phyloP scores from a whole-genome alignment of 2,797 vertebrate genomes.

The Ciconia nigra region DNA sequence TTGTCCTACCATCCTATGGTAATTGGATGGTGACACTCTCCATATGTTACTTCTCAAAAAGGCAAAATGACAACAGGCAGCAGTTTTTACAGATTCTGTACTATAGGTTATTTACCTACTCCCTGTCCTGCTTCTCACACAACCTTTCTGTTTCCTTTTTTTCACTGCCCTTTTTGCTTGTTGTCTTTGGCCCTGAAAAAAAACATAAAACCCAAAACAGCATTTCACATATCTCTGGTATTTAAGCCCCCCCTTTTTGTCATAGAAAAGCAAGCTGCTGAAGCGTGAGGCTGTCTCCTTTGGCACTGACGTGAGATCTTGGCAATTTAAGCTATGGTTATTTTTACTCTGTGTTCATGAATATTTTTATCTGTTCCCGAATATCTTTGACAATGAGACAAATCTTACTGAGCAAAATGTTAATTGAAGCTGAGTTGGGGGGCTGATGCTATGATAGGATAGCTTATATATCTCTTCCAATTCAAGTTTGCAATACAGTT shows the following conservation, averaged over 20 bases:
- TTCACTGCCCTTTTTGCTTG: not conserved
- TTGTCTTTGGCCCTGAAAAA: not conserved
- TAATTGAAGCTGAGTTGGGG: not conserved
- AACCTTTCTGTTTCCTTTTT: not conserved
- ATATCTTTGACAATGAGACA: not conserved
- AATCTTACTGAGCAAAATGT: not conserved
- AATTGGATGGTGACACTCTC: not conserved
- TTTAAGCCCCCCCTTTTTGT: not conserved
- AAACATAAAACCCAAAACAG: not conserved
- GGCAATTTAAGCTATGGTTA: not conserved
- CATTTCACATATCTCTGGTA: not conserved
- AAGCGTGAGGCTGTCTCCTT: not conserved
- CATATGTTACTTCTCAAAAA: not conserved
- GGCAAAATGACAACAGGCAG: not conserved
- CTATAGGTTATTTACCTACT: not conserved
- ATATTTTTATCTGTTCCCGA: not conserved
- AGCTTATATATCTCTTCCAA: not conserved
- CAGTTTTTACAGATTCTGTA: not conserved
- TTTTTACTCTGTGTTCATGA: not conserved
- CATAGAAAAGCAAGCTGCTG: not conserved
- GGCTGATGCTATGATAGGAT: not conserved
- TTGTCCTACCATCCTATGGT: not conserved
- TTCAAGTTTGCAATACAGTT: not conserved
- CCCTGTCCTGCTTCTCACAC: not conserved
- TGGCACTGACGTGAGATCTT: not conserved